Conservation (phyloP, 2,113 vertebrate species). For the Corythaeola cristata region DNA sequence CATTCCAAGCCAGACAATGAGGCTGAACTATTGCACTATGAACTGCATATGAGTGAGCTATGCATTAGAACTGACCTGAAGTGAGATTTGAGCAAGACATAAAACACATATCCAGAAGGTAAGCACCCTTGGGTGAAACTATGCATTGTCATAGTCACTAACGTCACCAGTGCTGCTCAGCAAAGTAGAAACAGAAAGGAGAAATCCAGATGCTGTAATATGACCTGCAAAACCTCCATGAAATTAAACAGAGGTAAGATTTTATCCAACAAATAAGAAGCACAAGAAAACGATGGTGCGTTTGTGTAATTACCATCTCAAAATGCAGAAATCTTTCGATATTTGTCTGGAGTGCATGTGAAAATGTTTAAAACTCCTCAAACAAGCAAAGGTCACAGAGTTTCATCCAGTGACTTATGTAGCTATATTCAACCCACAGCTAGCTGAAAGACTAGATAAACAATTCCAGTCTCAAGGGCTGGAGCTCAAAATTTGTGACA, state of each 20-base stretch:
- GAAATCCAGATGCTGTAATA: background rate
- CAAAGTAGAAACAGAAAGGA: background rate
- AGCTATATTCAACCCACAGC: background rate
- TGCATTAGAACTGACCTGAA: background rate
- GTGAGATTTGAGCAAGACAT: background rate
- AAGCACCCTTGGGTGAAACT: background rate
- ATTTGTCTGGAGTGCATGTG: background rate
- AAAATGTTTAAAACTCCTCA: background rate
- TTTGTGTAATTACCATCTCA: background rate
- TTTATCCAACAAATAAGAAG: background rate
- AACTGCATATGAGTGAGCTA: background rate
- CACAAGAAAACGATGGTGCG: background rate
- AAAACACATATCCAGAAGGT: background rate
- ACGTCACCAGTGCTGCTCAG: background rate
- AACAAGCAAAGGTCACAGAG: background rate
- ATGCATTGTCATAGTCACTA: background rate
- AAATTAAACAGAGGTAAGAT: background rate
- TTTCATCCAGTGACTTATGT: background rate
- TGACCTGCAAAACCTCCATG: background rate
- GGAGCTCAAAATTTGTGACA: background rate
- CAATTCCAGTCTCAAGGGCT: background rate
- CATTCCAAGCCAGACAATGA: background rate
- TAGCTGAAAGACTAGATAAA: background rate
- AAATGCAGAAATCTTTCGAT: background rate
- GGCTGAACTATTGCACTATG: background rate